Percentiles rank a stretch among this genome's conserved stretches.
These are phyloP conservation scores for Coilia nasus DNA, from an alignment of 2,797 vertebrate species.

Conservation along the genomic window DNA sequence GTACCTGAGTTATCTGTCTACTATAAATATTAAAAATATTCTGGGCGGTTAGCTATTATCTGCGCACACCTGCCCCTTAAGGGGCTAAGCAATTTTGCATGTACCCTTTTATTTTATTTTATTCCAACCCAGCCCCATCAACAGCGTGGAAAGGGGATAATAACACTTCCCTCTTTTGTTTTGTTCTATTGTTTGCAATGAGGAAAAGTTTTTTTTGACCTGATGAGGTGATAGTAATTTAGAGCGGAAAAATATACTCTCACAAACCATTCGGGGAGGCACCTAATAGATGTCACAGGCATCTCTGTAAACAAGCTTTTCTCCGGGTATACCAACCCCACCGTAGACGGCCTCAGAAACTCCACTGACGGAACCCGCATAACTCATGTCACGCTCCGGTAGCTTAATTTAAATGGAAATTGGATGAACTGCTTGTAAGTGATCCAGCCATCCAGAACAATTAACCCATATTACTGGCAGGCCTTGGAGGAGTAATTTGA, in stretches of 20 bases:
- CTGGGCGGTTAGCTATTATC: background rate
- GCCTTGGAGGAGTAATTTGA: conserved; percentile 72
- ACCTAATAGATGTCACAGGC: conserved; percentile 21
- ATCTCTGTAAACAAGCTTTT: conserved; percentile 64
- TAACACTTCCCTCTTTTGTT: background rate
- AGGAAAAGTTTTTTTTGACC: conserved; percentile 13
- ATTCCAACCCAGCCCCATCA: background rate
- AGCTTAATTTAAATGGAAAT: conserved; percentile 81
- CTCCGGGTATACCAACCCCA: conserved; percentile 40
- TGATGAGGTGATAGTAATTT: conserved; percentile 12
- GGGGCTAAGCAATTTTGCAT: background rate
- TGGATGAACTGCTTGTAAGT: conserved; percentile 78
- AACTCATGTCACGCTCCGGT: conserved; percentile 68
- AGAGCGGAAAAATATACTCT: background rate
- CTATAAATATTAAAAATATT: background rate
- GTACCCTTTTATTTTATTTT: background rate
- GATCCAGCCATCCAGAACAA: conserved; percentile 79
- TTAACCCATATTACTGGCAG: conserved; percentile 76
- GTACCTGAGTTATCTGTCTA: background rate
- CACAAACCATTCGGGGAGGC: background rate
- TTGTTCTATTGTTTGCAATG: background rate
- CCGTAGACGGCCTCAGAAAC: conserved; percentile 43
- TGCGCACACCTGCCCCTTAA: background rate
- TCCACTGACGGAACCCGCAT: conserved; percentile 56
- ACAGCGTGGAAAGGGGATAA: background rate